Evolutionary conservation across 2,797 vertebrate genomes (phyloP).

Genomic region (Ceryle rudis): DNA sequence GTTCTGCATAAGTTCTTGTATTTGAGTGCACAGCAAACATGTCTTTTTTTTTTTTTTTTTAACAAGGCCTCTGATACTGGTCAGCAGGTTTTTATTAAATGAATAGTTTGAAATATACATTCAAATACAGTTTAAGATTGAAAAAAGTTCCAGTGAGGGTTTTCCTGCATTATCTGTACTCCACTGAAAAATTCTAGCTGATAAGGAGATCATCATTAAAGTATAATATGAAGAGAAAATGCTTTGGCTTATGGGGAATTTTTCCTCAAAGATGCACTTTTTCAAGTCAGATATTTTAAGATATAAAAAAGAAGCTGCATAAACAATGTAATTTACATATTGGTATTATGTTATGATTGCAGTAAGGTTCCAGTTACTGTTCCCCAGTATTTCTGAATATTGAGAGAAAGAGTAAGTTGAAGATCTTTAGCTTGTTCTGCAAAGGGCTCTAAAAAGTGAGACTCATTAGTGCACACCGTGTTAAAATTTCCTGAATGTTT

Average conservation of each 20-base stretch:
- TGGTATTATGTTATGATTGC: not conserved
- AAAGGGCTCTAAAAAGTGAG: not conserved
- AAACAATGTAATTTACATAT: not conserved
- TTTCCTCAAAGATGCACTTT: not conserved
- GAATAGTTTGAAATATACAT: not conserved
- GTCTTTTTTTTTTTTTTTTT: not conserved
- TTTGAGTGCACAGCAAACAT: not conserved
- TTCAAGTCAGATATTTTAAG: not conserved
- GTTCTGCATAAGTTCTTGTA: not conserved
- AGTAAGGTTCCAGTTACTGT: not conserved
- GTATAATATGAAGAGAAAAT: not conserved
- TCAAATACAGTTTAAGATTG: not conserved
- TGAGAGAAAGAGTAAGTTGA: not conserved
- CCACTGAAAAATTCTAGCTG: not conserved
- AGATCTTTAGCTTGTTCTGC: not conserved
- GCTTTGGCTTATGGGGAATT: not conserved
- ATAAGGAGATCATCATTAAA: not conserved
- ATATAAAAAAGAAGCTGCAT: not conserved
- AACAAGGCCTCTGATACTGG: not conserved
- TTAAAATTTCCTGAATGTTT: not conserved
- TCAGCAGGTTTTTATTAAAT: not conserved
- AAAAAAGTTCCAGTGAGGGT: not conserved
- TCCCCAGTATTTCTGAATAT: not conserved
- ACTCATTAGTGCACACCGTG: accelerated
- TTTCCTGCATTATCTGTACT: not conserved